phyloP scores from a whole-genome alignment of 2,888 invertebrate genomes.

The Augochlorella aurata region DNA sequence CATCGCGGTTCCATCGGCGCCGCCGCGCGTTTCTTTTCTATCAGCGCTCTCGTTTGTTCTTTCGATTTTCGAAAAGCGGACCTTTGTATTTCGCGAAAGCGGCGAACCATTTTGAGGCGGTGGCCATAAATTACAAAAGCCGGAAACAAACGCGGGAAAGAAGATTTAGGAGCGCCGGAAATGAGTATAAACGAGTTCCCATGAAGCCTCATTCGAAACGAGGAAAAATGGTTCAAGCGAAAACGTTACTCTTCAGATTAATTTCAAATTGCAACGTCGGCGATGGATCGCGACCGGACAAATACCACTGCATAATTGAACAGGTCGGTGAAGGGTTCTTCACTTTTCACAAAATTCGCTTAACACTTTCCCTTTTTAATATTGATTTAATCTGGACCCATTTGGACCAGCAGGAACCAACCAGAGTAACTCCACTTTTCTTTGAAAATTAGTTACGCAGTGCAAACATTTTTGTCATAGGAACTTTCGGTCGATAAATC shows the following conservation, averaged over 20 bases:
- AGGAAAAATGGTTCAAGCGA: conserved; percentile 24
- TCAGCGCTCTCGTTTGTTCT: not conserved
- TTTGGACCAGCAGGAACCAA: no score
- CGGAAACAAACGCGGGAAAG: conserved; percentile 5
- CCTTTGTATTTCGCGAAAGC: not conserved
- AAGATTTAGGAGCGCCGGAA: conserved; percentile 22
- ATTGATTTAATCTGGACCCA: no score
- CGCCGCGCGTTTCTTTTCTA: not conserved
- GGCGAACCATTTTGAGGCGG: conserved; percentile 25
- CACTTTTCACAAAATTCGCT: not conserved
- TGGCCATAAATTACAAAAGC: conserved; percentile 15
- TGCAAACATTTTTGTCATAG: no score
- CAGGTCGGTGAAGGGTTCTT: not conserved
- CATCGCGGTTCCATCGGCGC: not conserved
- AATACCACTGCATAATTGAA: not conserved
- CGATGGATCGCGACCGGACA: not conserved
- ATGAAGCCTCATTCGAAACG: conserved; percentile 26
- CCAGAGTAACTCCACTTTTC: no score
- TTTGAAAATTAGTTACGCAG: no score
- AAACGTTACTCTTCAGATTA: conserved; percentile 17
- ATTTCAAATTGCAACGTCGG: conserved; percentile 1
- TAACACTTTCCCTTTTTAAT: not conserved
- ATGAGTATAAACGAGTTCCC: conserved; percentile 36
- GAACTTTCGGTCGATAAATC: no score
- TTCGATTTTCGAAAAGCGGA: not conserved